These are phyloP conservation scores for Palythoa caribaeorum DNA, from an alignment of 92 coral and sea anemone genomes.

Conservation along the genomic window DNA sequence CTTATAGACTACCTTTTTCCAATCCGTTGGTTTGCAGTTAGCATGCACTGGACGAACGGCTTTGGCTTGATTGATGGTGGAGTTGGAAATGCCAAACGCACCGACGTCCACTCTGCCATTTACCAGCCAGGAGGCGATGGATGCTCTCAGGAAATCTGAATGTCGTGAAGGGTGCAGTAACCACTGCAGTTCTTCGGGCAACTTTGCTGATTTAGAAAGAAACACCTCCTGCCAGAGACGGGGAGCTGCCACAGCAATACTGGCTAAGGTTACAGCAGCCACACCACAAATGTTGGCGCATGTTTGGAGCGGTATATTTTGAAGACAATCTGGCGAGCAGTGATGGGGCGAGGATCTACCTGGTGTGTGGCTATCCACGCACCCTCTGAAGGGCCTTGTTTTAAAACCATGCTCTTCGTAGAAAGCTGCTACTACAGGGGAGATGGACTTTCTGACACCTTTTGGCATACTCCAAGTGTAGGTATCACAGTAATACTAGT, in stretches of 20 bases:
- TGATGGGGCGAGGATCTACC: constrained; percentile 8
- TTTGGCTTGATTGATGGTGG: no score
- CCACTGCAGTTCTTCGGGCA: no score
- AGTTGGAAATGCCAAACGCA: no score
- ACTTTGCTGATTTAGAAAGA: not conserved
- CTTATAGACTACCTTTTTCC: not conserved
- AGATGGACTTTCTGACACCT: constrained; percentile 27
- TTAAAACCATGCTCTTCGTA: not conserved
- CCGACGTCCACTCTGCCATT: no score
- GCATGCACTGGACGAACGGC: not conserved
- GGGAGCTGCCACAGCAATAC: constrained; percentile 55
- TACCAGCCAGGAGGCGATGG: no score
- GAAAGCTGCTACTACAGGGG: constrained; percentile 15
- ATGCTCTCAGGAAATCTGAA: no score
- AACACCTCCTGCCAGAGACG: constrained; percentile 60
- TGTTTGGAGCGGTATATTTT: constrained; percentile 68
- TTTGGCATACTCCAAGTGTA: constrained; percentile 56
- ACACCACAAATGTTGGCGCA: constrained; percentile 68
- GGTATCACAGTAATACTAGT: constrained; percentile 68
- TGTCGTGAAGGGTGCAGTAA: no score
- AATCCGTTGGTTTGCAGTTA: not conserved
- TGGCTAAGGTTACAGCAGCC: constrained; percentile 54
- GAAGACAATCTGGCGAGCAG: constrained; percentile 37
- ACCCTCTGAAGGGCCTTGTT: constrained; percentile 46
- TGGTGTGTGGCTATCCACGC: constrained; percentile 35